Evolutionary conservation across 2,113 vertebrate species (phyloP), one percentile per base, ranked within the genome.

Genomic region (Mesembrinibis cayennensis): DNA sequence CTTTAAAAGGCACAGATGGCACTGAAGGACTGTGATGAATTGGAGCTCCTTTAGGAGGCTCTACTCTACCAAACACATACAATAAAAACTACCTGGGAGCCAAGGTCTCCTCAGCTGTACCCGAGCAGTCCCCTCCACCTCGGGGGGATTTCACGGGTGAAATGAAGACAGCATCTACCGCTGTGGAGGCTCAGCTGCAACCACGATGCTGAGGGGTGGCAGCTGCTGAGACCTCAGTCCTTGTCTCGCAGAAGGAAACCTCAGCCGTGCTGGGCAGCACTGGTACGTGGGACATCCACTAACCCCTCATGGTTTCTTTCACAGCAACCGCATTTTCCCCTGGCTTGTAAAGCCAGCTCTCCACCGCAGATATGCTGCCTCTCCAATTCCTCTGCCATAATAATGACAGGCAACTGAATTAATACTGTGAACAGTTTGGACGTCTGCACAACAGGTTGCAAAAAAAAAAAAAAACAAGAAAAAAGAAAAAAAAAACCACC

Each of bases 231-330:
- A 59, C 26, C 47, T 76, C 55, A 26, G 2, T 63, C 20, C 38
- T 32, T 36, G n/a, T 32, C 21, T 13, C 2, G 4, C 1, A 44
- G 65, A 81, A 62, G 12, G 26, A 72, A 79, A 6, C 26, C 36
- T 59, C 11, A 55, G 42, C 12, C 0, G 0, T 1, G 22, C 34
- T 12, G 55, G n/a, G 11, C 21, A 87, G 22, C 4, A 0, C 42
- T 53, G 34, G 12, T 36, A 47, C 2, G 1, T 36, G 29, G 76
- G 26, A 90, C 32, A 62, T n/a, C 42, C 56, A 45, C 56, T 36
- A 32, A 63, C 44, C 10, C 16, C 23, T 67, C 40, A 10, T 1
- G 10, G 59, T 7, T 71, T 66, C 82, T 36, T 80, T 82, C 42
- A 89, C 36, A 77, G 53, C 40, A 89, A 52, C 23, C 56, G 21